Evolutionary conservation across 2,888 invertebrate species (phyloP).

Genomic region (Eupithecia inturbata): DNA sequence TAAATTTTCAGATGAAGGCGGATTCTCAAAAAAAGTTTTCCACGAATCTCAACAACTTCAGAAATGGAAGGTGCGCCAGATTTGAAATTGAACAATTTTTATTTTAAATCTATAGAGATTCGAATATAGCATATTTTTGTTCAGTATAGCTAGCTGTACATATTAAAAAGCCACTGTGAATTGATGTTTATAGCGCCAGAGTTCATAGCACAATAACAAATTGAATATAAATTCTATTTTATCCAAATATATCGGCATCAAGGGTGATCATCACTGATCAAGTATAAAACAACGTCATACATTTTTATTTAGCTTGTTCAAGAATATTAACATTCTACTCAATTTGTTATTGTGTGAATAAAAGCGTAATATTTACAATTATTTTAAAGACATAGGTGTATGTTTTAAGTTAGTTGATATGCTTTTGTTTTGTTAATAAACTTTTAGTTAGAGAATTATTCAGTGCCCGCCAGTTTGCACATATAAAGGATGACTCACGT

Average conservation of each 20-base stretch:
- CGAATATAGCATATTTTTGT: slow-evolving; percentile 3
- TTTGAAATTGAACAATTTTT: background rate
- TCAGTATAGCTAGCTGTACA: slow-evolving; percentile 49
- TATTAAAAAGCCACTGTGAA: slow-evolving; percentile 49
- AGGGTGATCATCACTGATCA: background rate
- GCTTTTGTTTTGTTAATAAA: slow-evolving; percentile 55
- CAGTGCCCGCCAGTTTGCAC: slow-evolving; percentile 12
- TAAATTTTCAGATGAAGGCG: slow-evolving; percentile 13
- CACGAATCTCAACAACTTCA: background rate
- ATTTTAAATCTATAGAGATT: background rate
- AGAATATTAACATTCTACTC: background rate
- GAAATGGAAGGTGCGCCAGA: background rate
- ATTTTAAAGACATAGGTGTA: slow-evolving; percentile 58
- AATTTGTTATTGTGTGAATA: slow-evolving; percentile 22
- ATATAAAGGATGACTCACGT: too few species aligned
- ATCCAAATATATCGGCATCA: background rate
- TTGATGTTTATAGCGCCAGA: slow-evolving; percentile 48
- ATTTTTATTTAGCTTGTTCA: background rate
- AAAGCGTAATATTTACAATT: slow-evolving; percentile 36
- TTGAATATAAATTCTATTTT: slow-evolving; percentile 5
- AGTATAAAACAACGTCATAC: background rate
- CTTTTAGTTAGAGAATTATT: slow-evolving; percentile 18
- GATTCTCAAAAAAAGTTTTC: background rate
- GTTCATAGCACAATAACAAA: slow-evolving; percentile 21
- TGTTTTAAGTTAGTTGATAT: slow-evolving; percentile 59